These are phyloP conservation scores for Nemurella pictetii DNA, from an alignment of 2,888 invertebrate genomes.

Conservation along the genomic window DNA sequence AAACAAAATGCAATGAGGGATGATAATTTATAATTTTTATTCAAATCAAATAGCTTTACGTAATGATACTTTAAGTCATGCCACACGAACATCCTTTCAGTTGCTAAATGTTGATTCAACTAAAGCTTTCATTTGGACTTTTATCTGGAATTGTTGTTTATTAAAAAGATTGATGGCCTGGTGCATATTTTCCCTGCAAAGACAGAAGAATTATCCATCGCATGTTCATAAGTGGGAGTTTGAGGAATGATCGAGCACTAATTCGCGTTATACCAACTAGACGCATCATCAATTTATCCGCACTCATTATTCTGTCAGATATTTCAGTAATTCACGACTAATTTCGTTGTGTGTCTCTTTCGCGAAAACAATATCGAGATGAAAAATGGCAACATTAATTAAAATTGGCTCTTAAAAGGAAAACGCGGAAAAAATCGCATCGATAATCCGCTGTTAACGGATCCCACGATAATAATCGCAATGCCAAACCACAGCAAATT, in stretches of 20 bases:
- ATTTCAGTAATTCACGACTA: neutral
- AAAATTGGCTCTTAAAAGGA: too few relatives aligned
- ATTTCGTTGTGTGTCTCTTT: too few relatives aligned
- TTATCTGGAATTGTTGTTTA: neutral
- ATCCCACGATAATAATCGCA: too few relatives aligned
- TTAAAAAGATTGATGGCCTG: neutral
- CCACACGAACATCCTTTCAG: neutral
- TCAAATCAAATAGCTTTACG: too few relatives aligned
- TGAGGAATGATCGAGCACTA: neutral
- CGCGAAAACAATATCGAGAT: too few relatives aligned
- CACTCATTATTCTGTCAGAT: neutral
- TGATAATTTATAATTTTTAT: neutral
- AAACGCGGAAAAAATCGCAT: too few relatives aligned
- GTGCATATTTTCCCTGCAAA: neutral
- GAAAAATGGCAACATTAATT: too few relatives aligned
- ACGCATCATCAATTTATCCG: neutral
- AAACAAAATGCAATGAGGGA: neutral
- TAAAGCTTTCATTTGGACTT: neutral
- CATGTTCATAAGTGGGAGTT: neutral
- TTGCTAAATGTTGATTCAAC: neutral
- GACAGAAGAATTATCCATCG: neutral
- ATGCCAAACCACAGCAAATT: too few relatives aligned
- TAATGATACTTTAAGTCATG: too few relatives aligned
- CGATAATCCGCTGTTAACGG: too few relatives aligned
- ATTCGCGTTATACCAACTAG: neutral